These are phyloP conservation scores for Ormyrus pomaceus DNA, from an alignment of 2,888 invertebrate genomes.

Conservation along the genomic window DNA sequence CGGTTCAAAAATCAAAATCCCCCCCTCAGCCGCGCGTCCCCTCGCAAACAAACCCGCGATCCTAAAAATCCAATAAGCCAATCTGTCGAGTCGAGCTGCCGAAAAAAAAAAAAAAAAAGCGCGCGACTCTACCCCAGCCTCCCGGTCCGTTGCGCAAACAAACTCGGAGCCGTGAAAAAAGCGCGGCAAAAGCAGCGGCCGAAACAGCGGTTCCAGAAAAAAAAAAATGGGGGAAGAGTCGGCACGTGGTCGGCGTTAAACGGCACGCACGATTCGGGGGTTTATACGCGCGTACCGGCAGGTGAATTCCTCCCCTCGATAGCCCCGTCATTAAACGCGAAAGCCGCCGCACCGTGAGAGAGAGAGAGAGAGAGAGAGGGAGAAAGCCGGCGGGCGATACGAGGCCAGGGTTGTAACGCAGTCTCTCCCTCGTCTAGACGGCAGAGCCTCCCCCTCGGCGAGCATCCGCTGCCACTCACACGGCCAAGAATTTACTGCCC, in stretches of 20 bases:
- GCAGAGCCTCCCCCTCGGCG: slow-evolving; percentile 60
- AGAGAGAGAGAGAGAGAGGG: slow-evolving; percentile 37
- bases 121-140: too few relatives aligned
- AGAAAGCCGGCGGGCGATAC: slow-evolving; percentile 61
- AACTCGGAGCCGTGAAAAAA: too few relatives aligned
- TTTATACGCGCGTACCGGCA: slow-evolving; percentile 40
- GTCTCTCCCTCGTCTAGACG: slow-evolving; percentile 73
- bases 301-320: slow-evolving; percentile 66
- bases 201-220: too few relatives aligned
- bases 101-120: too few relatives aligned
- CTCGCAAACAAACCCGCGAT: too few relatives aligned
- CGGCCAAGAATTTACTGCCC: slow-evolving; percentile 72
- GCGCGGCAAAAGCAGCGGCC: too few relatives aligned
- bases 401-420: slow-evolving; percentile 70
- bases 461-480: slow-evolving; percentile 70
- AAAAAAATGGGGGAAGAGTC: slow-evolving; percentile 39
- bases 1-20: too few relatives aligned
- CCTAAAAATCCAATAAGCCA: too few relatives aligned
- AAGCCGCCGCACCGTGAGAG: slow-evolving; percentile 39
- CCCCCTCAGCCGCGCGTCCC: too few relatives aligned
- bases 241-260: background rate
- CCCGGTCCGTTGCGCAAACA: too few relatives aligned
- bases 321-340: slow-evolving; percentile 68
- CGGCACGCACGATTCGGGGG: slow-evolving; percentile 30
- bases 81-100: too few relatives aligned